Conservation (phyloP, 2,797 vertebrate genomes). For the Macrochelys suwanniensis region DNA sequence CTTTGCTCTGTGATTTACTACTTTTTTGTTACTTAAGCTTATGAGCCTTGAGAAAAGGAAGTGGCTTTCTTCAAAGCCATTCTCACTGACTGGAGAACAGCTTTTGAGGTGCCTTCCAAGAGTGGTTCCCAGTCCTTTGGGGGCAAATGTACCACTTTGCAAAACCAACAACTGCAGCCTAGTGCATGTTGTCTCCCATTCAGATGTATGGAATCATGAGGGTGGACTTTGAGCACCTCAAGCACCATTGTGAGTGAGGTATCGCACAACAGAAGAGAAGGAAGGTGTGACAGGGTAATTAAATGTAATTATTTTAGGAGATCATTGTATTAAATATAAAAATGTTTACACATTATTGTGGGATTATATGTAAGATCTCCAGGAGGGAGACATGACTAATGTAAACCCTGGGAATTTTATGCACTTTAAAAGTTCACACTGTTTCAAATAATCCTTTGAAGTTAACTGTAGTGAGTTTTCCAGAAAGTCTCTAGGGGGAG, state of each 20-base stretch:
- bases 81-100: conserved; percentile 15
- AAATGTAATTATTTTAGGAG: no score
- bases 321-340: no score
- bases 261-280: background rate
- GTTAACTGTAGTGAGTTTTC: no score
- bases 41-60: conserved; percentile 73
- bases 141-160: conserved; percentile 15
- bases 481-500: no score
- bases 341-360: no score
- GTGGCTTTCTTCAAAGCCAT: conserved; percentile 53
- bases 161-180: background rate
- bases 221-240: background rate
- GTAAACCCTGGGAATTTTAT: no score
- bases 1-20: conserved; percentile 72
- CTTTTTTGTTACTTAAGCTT: conserved; percentile 72
- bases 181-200: background rate
- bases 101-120: conserved; percentile 13
- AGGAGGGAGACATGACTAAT: no score
- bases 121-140: background rate
- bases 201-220: background rate
- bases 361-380: no score
- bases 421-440: no score
- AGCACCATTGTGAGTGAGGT: conserved; percentile 11
- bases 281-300: no score
- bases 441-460: no score